Percentiles rank a stretch among this genome's conserved stretches.
These are phyloP conservation scores for Ditylenchus dipsaci DNA, from an alignment of 1,140 invertebrate genomes.

Conservation along the genomic window DNA sequence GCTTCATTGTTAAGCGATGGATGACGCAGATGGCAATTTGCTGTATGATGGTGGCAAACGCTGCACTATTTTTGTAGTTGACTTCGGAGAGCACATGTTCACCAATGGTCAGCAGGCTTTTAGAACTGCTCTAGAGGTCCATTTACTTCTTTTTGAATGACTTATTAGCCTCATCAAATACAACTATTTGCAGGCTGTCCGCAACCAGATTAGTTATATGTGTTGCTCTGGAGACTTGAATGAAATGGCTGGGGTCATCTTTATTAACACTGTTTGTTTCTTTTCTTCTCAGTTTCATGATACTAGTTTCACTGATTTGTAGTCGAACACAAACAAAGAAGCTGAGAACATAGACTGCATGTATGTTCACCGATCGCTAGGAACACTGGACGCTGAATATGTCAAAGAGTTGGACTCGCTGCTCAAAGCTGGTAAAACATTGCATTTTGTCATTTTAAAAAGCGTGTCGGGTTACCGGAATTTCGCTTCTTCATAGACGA, in stretches of 20 bases:
- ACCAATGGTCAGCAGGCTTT: constrained; percentile 11
- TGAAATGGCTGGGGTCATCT: constrained; percentile 18
- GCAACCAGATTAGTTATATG: constrained; percentile 20
- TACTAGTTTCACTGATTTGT: constrained; percentile 1
- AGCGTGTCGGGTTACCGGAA: background rate
- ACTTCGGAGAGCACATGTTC: constrained; percentile 30
- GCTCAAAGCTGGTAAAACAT: background rate
- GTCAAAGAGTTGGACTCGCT: constrained; percentile 24
- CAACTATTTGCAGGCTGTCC: constrained; percentile 11
- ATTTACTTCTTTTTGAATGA: background rate
- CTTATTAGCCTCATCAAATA: background rate
- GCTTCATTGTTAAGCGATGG: too few species aligned
- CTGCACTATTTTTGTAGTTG: constrained; percentile 21
- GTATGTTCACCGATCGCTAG: constrained; percentile 19
- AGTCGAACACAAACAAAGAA: constrained; percentile 28
- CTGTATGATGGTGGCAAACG: constrained; percentile 27
- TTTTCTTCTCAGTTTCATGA: too few species aligned
- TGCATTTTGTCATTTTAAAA: too few species aligned
- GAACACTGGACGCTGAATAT: constrained; percentile 25
- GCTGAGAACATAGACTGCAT: constrained; percentile 26
- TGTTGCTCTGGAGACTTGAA: constrained; percentile 21
- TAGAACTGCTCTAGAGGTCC: constrained; percentile 11
- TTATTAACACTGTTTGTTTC: constrained; percentile 14
- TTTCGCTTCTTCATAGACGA: constrained; percentile 9
- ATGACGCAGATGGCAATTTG: constrained; percentile 6